Evolutionary conservation across 2,797 vertebrate genomes (phyloP).

Genomic region (Trematomus bernacchii): DNA sequence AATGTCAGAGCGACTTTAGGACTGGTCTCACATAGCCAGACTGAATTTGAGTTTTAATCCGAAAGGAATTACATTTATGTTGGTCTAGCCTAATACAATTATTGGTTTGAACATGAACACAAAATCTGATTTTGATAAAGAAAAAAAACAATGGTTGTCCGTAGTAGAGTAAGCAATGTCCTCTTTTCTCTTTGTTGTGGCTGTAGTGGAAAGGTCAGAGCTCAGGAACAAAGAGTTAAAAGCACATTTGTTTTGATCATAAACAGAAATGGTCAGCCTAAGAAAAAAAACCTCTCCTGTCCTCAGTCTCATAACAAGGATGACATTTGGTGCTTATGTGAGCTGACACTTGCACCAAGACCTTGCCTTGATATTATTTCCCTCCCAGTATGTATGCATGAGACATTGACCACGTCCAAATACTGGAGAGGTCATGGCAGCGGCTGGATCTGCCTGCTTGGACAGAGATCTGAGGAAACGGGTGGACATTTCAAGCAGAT

Average conservation of each 20-base stretch:
- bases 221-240: not conserved
- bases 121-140: not conserved
- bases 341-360: not conserved
- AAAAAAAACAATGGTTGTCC: not conserved
- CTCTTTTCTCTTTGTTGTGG: not conserved
- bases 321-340: slow-evolving; percentile 14
- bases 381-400: slow-evolving; percentile 2
- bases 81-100: not conserved
- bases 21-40: not conserved
- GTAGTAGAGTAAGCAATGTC: not conserved
- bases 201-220: not conserved
- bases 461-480: slow-evolving; percentile 56
- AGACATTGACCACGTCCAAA: slow-evolving; percentile 8
- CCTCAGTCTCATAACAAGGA: slow-evolving; percentile 4
- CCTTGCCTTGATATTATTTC: not conserved
- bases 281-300: not conserved
- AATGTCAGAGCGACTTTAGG: not conserved
- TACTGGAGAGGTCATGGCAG: slow-evolving; percentile 39
- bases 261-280: not conserved
- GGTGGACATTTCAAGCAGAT: slow-evolving; percentile 50
- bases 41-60: not conserved
- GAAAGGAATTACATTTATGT: not conserved
- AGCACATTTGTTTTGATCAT: not conserved
- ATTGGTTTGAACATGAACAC: slow-evolving; percentile 2
- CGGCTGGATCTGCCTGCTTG: slow-evolving; percentile 35